phyloP scores from a whole-genome alignment of 2,888 invertebrate species.

The Cephus pulcher region DNA sequence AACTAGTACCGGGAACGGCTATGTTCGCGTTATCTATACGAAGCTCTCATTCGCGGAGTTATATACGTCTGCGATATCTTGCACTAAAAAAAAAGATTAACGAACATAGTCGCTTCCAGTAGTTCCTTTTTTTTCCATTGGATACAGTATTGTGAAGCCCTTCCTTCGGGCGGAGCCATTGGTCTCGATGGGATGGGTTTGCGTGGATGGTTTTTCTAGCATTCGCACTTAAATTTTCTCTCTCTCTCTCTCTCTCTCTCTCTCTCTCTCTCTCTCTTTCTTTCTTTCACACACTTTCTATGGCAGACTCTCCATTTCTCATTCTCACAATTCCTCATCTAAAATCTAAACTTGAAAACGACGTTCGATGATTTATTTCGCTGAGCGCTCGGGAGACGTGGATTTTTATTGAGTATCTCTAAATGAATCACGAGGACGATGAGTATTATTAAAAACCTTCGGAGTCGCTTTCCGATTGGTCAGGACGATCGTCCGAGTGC shows the following conservation, averaged over 20 bases:
- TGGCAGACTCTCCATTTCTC: not conserved
- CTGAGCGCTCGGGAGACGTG: conserved; percentile 8
- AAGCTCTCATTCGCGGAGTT: not conserved
- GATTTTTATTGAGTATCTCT: not conserved
- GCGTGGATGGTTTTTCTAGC: conserved; percentile 12
- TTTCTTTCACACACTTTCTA: not conserved
- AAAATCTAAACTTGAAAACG: not conserved
- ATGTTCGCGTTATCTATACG: not conserved
- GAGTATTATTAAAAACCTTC: not conserved
- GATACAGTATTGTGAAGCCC: conserved; percentile 17
- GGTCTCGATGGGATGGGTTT: conserved; percentile 44
- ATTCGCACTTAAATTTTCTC: not conserved
- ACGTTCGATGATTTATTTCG: conserved; percentile 7
- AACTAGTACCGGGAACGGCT: conserved; percentile 31
- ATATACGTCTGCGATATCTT: not conserved
- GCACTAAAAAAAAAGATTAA: not conserved
- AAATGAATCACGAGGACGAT: not conserved
- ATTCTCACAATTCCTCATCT: not conserved
- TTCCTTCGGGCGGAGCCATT: conserved; percentile 56
- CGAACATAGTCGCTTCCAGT: not conserved
- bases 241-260: too few relatives aligned
- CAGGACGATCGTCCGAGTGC: not conserved
- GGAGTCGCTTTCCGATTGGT: not conserved
- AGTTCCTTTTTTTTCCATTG: conserved; percentile 1
- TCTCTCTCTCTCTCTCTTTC: too few relatives aligned